Evolutionary conservation across 2,888 invertebrate genomes (phyloP), one percentile per base, ranked within the genome.

Genomic region (Ypsolopha scabrella): DNA sequence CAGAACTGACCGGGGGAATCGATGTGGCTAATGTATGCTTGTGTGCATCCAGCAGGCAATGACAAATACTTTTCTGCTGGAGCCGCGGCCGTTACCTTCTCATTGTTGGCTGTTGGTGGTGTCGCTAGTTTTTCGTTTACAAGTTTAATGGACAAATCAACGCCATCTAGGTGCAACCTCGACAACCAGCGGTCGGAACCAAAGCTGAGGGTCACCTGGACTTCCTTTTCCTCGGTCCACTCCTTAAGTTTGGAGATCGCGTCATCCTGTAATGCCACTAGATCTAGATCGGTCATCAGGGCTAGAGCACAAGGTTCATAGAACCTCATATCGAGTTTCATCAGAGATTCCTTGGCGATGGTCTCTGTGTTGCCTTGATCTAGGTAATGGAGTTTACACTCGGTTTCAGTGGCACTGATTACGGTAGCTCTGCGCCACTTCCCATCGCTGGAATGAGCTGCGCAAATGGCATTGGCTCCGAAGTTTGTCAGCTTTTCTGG

Each of bases 351-450:
- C 52, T 61, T 70, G 0, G 80, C 53, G 0, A 93, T 64, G 6
- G 75, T 72, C 70, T 93, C 93, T 0, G 76, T 70, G 65, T 93
- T 92, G 41, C 94, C 94, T 56, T 93, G 93, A 68, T 94, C 94
- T 0, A 91, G 67, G 64, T 88, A 93, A 51, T 87, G 86, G 0
- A 92, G 87, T 33, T 72, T 80, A 13, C 80, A 85, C 13, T 74
- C 76, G 0, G 72, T 70, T 11, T 88, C 87, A 10, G 80, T 76
- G 6, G 72, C 61, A 48, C 72, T 72, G 9, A 82, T 39, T 13
- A 93, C 85, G 55, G 82, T 87, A 2, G 88, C 91, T 46, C 93
- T 87, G 65, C 93, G 93, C 93, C 93, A 94, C 67, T 91, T 91
- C 2, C 86, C 88, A 67, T 93, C 93, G 0, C 62, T 63, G n/a